Percentiles rank a stretch among this genome's conserved stretches.
phyloP scores from a whole-genome alignment of 2,113 vertebrate species.

The Notarius quadriscutis region DNA sequence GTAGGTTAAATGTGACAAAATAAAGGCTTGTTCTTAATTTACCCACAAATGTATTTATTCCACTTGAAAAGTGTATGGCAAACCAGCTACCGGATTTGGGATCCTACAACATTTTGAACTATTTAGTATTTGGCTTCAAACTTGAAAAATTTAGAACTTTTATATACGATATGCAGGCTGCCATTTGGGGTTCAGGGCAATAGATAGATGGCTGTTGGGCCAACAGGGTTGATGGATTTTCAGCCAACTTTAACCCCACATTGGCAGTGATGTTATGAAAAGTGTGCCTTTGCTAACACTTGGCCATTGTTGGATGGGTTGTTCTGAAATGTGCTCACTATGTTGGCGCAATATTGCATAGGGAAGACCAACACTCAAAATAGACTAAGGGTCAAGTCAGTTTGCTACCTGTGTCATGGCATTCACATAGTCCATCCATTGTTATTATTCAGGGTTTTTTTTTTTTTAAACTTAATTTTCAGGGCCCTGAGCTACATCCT shows the following conservation, averaged over 20 bases:
- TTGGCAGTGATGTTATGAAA: not conserved
- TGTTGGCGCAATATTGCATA: not conserved
- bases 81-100: too few relatives aligned
- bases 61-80: too few relatives aligned
- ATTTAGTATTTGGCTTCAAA: too few relatives aligned
- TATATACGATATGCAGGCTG: too few relatives aligned
- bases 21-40: too few relatives aligned
- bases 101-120: too few relatives aligned
- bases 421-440: not conserved
- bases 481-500: not conserved
- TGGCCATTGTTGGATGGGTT: not conserved
- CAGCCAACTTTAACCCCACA: not conserved
- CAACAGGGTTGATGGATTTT: not conserved
- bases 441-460: not conserved
- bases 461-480: not conserved
- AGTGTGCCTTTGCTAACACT: not conserved
- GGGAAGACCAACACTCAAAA: not conserved
- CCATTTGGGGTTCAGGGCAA: not conserved
- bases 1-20: too few relatives aligned
- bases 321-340: not conserved
- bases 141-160: too few relatives aligned
- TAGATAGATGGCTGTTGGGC: not conserved
- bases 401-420: not conserved
- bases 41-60: too few relatives aligned
- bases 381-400: not conserved